These are phyloP conservation scores for Pluvialis apricaria DNA, from an alignment of 2,113 vertebrate species.

Conservation along the genomic window DNA sequence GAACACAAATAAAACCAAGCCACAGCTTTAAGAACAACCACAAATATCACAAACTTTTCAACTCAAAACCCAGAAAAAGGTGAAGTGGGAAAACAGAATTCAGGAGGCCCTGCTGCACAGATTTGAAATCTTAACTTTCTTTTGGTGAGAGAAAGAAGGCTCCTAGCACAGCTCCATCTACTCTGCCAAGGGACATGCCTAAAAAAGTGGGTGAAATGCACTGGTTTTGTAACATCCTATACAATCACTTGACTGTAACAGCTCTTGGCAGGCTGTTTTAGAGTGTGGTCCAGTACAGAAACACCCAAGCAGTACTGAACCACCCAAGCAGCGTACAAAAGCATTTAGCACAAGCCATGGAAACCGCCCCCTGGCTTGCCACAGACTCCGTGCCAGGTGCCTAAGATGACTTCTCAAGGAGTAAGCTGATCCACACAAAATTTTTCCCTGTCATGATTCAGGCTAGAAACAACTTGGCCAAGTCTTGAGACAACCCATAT, in stretches of 20 bases:
- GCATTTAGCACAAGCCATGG: not conserved
- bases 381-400: accelerated
- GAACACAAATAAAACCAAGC: not conserved
- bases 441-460: accelerated
- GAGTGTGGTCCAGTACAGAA: not conserved
- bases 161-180: not conserved
- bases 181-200: not conserved
- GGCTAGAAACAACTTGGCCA: not conserved
- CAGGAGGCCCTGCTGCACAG: not conserved
- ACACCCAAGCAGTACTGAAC: not conserved
- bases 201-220: accelerated
- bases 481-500: not conserved
- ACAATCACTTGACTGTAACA: not conserved
- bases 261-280: not conserved
- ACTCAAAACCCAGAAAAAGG: not conserved
- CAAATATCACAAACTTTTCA: not conserved
- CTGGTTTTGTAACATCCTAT: accelerated
- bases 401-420: not conserved
- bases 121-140: not conserved
- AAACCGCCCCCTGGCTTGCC: not conserved
- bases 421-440: not conserved
- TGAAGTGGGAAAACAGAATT: not conserved
- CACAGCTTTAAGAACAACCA: not conserved
- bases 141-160: not conserved
- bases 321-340: not conserved